phyloP scores from a whole-genome alignment of 2,113 vertebrate species.

The Bambusicola thoracicus region DNA sequence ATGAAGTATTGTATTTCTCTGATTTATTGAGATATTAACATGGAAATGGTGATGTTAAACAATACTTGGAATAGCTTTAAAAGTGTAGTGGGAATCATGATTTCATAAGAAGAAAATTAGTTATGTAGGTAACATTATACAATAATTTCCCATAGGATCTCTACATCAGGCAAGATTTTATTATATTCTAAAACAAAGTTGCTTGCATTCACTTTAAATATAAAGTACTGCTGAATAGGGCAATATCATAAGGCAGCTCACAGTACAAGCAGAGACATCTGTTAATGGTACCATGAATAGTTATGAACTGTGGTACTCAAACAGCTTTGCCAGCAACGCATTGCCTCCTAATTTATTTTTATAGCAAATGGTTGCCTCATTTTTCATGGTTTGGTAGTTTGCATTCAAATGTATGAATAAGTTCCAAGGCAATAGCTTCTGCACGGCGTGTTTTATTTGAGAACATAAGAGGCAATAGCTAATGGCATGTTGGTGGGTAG shows the following conservation, averaged over 20 bases:
- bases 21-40: conserved; percentile 82
- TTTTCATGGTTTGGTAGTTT: conserved; percentile 77
- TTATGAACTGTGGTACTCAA: conserved; percentile 71
- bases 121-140: conserved; percentile 80
- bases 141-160: conserved; percentile 74
- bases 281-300: conserved; percentile 76
- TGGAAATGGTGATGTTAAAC: conserved; percentile 82
- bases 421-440: conserved; percentile 67
- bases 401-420: conserved; percentile 76
- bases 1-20: conserved; percentile 75
- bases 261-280: conserved; percentile 73
- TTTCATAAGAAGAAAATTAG: conserved; percentile 81
- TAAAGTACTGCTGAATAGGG: conserved; percentile 66
- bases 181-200: conserved; percentile 78
- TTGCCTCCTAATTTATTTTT: conserved; percentile 77
- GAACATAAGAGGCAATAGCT: conserved; percentile 49
- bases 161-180: conserved; percentile 70
- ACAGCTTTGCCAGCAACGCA: conserved; percentile 72
- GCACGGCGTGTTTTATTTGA: conserved; percentile 50
- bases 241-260: conserved; percentile 64
- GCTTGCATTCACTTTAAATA: conserved; percentile 65
- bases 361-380: conserved; percentile 67
- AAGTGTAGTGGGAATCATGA: conserved; percentile 78
- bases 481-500: conserved; percentile 57
- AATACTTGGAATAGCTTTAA: conserved; percentile 81